These are phyloP conservation scores for Tridacna gigas DNA, from an alignment of 2,888 invertebrate species.

Conservation along the genomic window DNA sequence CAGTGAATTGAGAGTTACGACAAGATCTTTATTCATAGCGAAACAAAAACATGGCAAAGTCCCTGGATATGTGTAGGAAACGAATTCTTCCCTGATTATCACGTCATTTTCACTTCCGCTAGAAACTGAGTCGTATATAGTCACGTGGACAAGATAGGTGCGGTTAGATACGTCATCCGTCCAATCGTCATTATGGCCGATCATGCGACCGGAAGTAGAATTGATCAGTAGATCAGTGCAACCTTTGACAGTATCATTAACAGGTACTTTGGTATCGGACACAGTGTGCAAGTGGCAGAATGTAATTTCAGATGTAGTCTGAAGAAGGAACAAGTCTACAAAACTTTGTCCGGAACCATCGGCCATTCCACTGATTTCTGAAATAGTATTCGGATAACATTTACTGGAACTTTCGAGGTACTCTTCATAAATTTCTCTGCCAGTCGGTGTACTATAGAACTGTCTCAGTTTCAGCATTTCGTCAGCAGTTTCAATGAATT, in stretches of 20 bases:
- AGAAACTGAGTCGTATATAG: slow-evolving; percentile 40
- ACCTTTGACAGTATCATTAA: slow-evolving; percentile 43
- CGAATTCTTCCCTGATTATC: slow-evolving; percentile 42
- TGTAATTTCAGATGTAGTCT: slow-evolving; percentile 63
- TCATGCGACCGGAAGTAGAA: slow-evolving; percentile 35
- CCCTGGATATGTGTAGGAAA: slow-evolving; percentile 62
- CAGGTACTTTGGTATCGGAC: background rate
- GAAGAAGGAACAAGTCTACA: slow-evolving; percentile 66
- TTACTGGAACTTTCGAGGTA: slow-evolving; percentile 55
- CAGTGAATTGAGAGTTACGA: slow-evolving; percentile 65
- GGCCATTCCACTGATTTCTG: slow-evolving; percentile 71
- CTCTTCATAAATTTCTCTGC: slow-evolving; percentile 54
- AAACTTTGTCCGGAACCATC: slow-evolving; percentile 67
- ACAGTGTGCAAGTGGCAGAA: slow-evolving; percentile 18
- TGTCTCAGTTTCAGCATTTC: slow-evolving; percentile 23
- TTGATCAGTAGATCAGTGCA: slow-evolving; percentile 69
- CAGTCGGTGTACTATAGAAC: slow-evolving; percentile 51
- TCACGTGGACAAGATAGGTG: slow-evolving; percentile 62
- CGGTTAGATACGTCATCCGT: slow-evolving; percentile 53
- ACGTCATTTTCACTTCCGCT: background rate
- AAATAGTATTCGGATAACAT: slow-evolving; percentile 66
- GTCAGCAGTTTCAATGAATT: slow-evolving; percentile 31
- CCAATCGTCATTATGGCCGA: slow-evolving; percentile 70
- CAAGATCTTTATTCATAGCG: slow-evolving; percentile 58
- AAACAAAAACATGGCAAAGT: slow-evolving; percentile 65